Evolutionary conservation across 2,797 vertebrate genomes (phyloP), one percentile per base, ranked within the genome.

Genomic region (Pangasius djambal): DNA sequence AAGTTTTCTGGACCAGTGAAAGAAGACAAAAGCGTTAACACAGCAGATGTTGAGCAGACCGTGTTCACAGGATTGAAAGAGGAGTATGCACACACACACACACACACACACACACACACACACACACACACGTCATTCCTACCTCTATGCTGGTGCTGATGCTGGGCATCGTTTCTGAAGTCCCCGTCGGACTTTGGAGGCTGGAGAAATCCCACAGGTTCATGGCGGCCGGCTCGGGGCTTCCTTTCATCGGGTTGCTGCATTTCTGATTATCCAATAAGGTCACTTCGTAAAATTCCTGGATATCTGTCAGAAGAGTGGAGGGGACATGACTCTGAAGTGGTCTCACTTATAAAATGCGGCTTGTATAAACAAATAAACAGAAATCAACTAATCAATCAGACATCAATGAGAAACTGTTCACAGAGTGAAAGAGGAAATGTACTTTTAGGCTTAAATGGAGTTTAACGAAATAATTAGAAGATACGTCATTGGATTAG

Each of bases 201-300:
- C 98, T 98, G 92, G 98, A 97, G 92, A 98, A 97, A 91, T 99
- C 98, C 98, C 98, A 99, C 88, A 97, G 95, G 94, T 97, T 97
- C 93, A 98, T 95, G 65, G 97, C 97, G 61, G 95, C 94, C 92
- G 94, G 89, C 86, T 95, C 96, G 91, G 97, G 97, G 85, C 92
- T 93, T 63, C 92, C 95, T 92, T 97, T 97, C 87, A 96, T 92
- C 72, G 93, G 94, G 93, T 97, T 97, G 89, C 89, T 90, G 92
- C 97, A 98, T 95, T 96, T 97, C 94, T 98, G 98, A 93, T 96
- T 97, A 95, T 99, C 98, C 95, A 97, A 92, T 96, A 99, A 98
- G 96, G 98, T 98, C 97, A 98, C 98, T 98, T 99, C 98, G 94
- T 99, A 99, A 94, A 99, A 99, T 94, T 99, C 98, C 96, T 99